A percentile compares a stretch with the other conserved stretches of the same genome.
Conservation (phyloP, 2,888 invertebrate genomes). For the Lordiphosa andalusiaca region DNA sequence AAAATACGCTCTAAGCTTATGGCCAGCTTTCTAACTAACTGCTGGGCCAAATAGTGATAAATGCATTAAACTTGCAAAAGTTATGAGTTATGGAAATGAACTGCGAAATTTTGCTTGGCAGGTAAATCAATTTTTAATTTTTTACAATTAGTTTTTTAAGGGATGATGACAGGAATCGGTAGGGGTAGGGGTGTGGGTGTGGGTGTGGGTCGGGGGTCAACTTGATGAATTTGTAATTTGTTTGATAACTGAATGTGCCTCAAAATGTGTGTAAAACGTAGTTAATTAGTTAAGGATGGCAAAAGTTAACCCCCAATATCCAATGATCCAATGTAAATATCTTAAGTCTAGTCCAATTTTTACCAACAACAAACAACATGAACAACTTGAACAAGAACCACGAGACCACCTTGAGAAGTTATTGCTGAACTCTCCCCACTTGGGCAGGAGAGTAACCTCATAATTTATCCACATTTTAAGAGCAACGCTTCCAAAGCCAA, state of each 20-base stretch:
- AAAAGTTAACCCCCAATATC: constrained; percentile 17
- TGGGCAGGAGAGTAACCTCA: constrained; percentile 1
- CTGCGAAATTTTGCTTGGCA: constrained; percentile 10
- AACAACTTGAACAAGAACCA: constrained; percentile 2
- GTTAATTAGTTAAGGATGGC: constrained; percentile 11
- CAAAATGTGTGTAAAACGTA: constrained; percentile 56
- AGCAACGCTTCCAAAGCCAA: constrained; percentile 56
- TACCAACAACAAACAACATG: constrained; percentile 22
- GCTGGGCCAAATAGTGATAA: constrained; percentile 56
- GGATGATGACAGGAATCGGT: too few relatives aligned
- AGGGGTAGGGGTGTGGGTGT: too few relatives aligned
- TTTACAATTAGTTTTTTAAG: constrained; percentile 61
- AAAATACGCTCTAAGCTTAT: constrained; percentile 78
- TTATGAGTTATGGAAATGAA: constrained; percentile 13
- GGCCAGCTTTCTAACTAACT: constrained; percentile 17
- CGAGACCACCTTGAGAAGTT: constrained; percentile 2
- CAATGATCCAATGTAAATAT: constrained; percentile 35
- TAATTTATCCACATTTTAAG: constrained; percentile 11
- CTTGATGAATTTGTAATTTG: constrained; percentile 63
- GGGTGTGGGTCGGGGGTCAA: constrained; percentile 17
- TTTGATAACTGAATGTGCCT: constrained; percentile 74
- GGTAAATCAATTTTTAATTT: constrained; percentile 71
- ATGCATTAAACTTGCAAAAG: constrained; percentile 57
- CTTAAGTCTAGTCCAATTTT: constrained; percentile 40
- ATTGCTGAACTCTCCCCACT: constrained; percentile 8